Base-by-base conservation (phyloP, 2,797 vertebrate species). In the Hephaestus fuliginosus region DNA sequence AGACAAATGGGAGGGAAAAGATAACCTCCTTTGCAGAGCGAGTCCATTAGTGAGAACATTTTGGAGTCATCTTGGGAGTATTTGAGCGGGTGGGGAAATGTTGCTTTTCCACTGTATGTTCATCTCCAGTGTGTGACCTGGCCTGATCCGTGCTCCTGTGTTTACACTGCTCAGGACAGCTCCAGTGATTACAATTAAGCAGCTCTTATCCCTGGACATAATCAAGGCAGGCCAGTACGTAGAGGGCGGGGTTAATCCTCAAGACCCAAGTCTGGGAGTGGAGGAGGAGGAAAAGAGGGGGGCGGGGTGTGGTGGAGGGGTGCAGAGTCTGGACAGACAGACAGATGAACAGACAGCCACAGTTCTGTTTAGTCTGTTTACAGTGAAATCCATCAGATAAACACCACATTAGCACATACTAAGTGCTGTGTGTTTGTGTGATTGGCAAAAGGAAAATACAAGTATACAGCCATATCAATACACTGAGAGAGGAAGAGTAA, bases 161-260 rank as follows among this genome's bases (percentile, higher is more conserved):
- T 90, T 89, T 83, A 86, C 53, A 43, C 84, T 80, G 79, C 80
- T 44, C 83, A 90, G 87, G 86, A 89, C 76, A 84, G 86, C 86
- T 90, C 83, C 88, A 92, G 91, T 88, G 92, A 95, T 95, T 94
- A 95, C 89, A 95, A 94, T 94, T 94, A 95, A 95, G 93, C 92
- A 89, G 90, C 92, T 94, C 92, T 95, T 92, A 94, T 94, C 93
- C 92, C 83, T 86, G 86, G 91, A 93, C 91, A 95, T 95, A 93
- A 94, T 93, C 94, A 93, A 93, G 88, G 68, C 91, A 80, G 86
- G 85, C 75, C 88, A 91, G 76, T 85, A 89, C 70, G 78, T 68
- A 67, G 83, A 86, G 80, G 92, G 78, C 64, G 25, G 87, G 72
- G 89, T 86, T 95, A 96, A 95, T 94, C 94, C 91, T 75, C 80